phyloP scores from a whole-genome alignment of 1,140 invertebrate genomes.

The Drosophila bocqueti region DNA sequence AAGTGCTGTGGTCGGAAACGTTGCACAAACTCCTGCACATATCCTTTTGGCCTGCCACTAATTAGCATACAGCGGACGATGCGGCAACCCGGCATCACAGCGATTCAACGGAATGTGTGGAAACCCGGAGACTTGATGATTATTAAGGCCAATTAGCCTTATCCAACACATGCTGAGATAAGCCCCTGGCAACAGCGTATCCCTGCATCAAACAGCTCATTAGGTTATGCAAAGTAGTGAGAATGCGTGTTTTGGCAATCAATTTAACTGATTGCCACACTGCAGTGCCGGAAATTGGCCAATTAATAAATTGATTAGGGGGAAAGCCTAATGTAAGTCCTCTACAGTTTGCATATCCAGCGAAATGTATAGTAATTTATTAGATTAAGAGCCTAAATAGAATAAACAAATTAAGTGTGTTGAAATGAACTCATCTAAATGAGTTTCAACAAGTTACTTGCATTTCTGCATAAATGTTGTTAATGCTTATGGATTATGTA shows the following conservation, averaged over 20 bases:
- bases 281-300: slow-evolving; percentile 1
- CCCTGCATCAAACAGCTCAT: background rate
- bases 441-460: background rate
- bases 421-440: background rate
- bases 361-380: background rate
- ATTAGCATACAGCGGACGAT: slow-evolving; percentile 6
- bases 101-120: background rate
- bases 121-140: background rate
- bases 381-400: background rate
- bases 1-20: background rate
- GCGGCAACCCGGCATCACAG: background rate
- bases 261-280: slow-evolving; percentile 2
- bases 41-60: background rate
- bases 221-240: background rate
- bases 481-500: background rate
- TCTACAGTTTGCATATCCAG: background rate
- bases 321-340: background rate
- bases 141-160: slow-evolving; percentile 15
- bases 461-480: background rate
- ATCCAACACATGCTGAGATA: slow-evolving; percentile 3
- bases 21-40: background rate
- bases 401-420: background rate
- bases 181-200: background rate
- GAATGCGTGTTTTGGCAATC: background rate
- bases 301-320: background rate